phyloP scores from a whole-genome alignment of 2,888 invertebrate genomes.

The Agriotes lineatus region DNA sequence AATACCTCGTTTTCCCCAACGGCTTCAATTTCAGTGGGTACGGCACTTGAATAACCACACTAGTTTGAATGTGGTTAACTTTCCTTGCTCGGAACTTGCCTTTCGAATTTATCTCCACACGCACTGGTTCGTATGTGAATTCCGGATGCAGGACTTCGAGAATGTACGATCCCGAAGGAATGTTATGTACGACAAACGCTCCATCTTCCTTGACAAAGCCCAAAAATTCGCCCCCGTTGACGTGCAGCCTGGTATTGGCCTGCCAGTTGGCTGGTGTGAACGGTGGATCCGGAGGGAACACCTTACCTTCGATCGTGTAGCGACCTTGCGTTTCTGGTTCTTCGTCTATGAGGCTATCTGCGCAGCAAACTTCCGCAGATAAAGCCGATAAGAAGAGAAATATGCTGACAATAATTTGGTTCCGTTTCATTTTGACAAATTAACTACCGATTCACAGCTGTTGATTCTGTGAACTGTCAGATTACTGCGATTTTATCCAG shows the following conservation, averaged over 20 bases:
- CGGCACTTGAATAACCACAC: slow-evolving; percentile 88
- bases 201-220: slow-evolving; percentile 94
- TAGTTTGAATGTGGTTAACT: slow-evolving; percentile 94
- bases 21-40: slow-evolving; percentile 94
- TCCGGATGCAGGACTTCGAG: slow-evolving; percentile 93
- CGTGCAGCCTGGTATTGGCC: slow-evolving; percentile 80
- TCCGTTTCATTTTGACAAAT: no score
- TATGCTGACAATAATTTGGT: not conserved
- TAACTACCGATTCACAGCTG: no score
- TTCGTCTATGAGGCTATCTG: slow-evolving; percentile 53
- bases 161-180: slow-evolving; percentile 93
- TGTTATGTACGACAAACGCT: slow-evolving; percentile 87
- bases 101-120: slow-evolving; percentile 97
- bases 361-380: not conserved
- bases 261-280: slow-evolving; percentile 77
- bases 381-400: not conserved
- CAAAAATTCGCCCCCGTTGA: slow-evolving; percentile 90
- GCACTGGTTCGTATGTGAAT: slow-evolving; percentile 91
- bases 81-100: slow-evolving; percentile 96
- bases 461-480: no score
- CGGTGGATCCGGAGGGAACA: slow-evolving; percentile 78
- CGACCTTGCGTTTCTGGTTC: slow-evolving; percentile 68
- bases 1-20: slow-evolving; percentile 83
- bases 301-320: slow-evolving; percentile 85
- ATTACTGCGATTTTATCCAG: no score